Evolutionary conservation across 2,797 vertebrate species (phyloP), one percentile per base, ranked within the genome.

Genomic region (Chrysocyon brachyurus): DNA sequence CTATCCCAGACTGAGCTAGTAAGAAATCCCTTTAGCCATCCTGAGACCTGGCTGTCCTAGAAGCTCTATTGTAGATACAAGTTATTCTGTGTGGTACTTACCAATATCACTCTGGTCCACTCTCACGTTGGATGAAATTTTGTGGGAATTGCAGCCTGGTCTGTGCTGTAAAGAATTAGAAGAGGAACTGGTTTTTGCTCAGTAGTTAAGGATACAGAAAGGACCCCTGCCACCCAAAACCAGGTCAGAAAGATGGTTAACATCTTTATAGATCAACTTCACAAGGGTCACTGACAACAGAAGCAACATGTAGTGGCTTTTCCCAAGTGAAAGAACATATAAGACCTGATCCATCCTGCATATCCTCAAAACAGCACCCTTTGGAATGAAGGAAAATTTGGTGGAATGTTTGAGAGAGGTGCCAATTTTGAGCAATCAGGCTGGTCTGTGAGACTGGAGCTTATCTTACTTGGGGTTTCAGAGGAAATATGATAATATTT

Each of bases 401-500:
- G 3, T 33, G n/a, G 24, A 68, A 33, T 14, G 3, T 64, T 49
- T 63, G 49, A 19, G 2, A 16, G 16, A 49, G 28, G 19, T n/a
- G 24, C 54, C 16, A 5, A 63, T 66, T 86, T 84, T 7, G 28
- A 61, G 57, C 24, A 33, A n/a, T 90, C 49, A 63, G 82, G 26
- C n/a, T 84, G 33, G 6, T 78, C 66, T 82, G 12, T 78, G 56
- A 88, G 84, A n/a, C 63, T 52, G 31, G 11, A 54, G 14, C 1
- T 94, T 63, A 31, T 26, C 79, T 36, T 31, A 46, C 26, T 66
- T 85, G 21, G 19, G 5, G 85, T 59, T 75, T 95, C 77, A 77
- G 54, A 94, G 49, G 56, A 90, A 95, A 73, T 72, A 81, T 87
- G 54, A 82, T 70, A 90, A 82, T 54, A 89, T 66, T 87, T 94